Evolutionary conservation across 2,888 invertebrate genomes (phyloP), one percentile per base, ranked within the genome.

Genomic region (Ectropis crepuscularia): DNA sequence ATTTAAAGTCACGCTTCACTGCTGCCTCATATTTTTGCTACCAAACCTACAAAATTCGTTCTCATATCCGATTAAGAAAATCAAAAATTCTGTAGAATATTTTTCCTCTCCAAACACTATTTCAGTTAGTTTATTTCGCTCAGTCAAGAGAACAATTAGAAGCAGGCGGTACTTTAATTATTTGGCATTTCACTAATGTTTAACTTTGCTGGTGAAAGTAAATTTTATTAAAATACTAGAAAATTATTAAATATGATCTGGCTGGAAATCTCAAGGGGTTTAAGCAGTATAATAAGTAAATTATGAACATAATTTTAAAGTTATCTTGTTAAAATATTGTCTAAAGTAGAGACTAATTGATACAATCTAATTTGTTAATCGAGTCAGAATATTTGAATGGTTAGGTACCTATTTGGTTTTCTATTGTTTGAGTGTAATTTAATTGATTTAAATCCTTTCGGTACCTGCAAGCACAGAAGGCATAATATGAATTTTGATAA

Each of bases 21-120:
- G 55, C 65, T 71, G 70, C 68, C 67, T 71, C 71, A 78, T 80
- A 80, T 82, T 78, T 80, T 79, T 71, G 74, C 74, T 77, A 38
- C 68, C 71, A 77, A 74, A 79, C 74, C 69, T 67, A 48, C 58
- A 65, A 53, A 53, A 54, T 54, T 39, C 49, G 39, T 12, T 12
- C 12, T 51, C 28, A 6, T 38, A 53, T 39, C 39, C 12, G 42
- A 58, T 57, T 38, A 48, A 37, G 39, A 53, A 43, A 5, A 16
- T 39, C 47, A 47, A 41, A 54, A 39, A 41, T 39, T 39, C 16
- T 55, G 16, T 47, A 46, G 2, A 46, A 12, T 46, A 37, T 12
- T 28, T 46, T 54, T 46, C 38, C 16, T 41, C 51, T 41, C 41
- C 41, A 16, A 42, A 16, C 41, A 10, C 16, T 51, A 51, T 41